phyloP scores from a whole-genome alignment of 1,140 invertebrate genomes.

The Apis mellifera region Amel_HAv3.1 CM009932.2:13236001-13236500 shows the following conservation, averaged over 20 bases:
- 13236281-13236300: no score
- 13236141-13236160: constrained; percentile 56
- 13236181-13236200: background rate
- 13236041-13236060: constrained; percentile 50
- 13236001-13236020: constrained; percentile 34
- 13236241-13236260: no score
- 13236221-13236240: no score
- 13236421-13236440: background rate
- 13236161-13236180: background rate
- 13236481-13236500: constrained; percentile 29
- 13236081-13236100: constrained; percentile 55
- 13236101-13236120: constrained; percentile 52
- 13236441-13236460: background rate
- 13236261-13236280: no score
- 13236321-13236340: no score
- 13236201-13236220: background rate
- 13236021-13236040: constrained; percentile 28
- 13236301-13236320: no score
- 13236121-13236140: constrained; percentile 62
- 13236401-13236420: background rate
- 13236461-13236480: background rate
- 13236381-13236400: background rate
- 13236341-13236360: no score
- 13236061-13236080: constrained; percentile 66
- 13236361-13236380: no score